Evolutionary conservation across 2,888 invertebrate species (phyloP).

Genomic region (Andrena hattorfiana): DNA sequence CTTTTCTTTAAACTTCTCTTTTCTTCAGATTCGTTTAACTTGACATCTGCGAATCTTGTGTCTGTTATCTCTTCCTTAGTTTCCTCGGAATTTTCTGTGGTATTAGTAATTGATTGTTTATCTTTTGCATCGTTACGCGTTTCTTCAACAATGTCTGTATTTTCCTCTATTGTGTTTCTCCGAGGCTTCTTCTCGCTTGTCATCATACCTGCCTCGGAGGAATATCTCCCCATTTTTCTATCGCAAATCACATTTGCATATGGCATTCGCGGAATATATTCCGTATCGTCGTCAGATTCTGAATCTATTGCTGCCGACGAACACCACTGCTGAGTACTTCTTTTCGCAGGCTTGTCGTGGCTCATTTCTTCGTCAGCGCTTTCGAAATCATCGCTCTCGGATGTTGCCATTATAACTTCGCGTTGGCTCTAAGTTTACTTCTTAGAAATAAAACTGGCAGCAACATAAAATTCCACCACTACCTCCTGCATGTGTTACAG

Average conservation of each 20-base stretch:
- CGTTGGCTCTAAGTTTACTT: constrained; percentile 5
- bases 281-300: constrained; percentile 82
- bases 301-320: constrained; percentile 76
- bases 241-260: constrained; percentile 17
- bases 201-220: background rate
- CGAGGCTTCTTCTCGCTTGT: constrained; percentile 14
- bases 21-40: background rate
- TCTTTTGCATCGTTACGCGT: constrained; percentile 2
- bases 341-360: constrained; percentile 56
- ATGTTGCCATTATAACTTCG: constrained; percentile 87
- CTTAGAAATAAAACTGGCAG: background rate
- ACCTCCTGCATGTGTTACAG: background rate
- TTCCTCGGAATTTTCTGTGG: background rate
- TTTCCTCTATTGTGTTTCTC: constrained; percentile 1
- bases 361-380: constrained; percentile 91
- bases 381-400: constrained; percentile 92
- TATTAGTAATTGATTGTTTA: constrained; percentile 9
- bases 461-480: background rate
- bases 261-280: constrained; percentile 70
- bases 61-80: background rate
- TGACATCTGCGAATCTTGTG: background rate
- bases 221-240: constrained; percentile 23
- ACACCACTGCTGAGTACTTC: constrained; percentile 48
- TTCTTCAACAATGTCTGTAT: constrained; percentile 24
- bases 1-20: background rate